Base-by-base conservation (phyloP, 2,888 invertebrate species). In the Galerucella calmariensis region DNA sequence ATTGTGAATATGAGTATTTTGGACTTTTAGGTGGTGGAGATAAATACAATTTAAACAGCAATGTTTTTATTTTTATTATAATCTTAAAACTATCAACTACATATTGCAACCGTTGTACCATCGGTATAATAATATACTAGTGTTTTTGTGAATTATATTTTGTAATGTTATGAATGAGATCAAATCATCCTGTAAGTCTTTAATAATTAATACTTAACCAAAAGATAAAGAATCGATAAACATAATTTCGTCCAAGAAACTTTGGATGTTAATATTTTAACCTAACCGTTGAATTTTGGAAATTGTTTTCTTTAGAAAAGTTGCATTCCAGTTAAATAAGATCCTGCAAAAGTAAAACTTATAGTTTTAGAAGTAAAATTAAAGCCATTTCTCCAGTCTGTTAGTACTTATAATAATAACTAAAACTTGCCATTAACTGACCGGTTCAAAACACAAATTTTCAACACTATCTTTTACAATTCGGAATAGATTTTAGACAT, bases 51-150 rank as follows among this genome's bases (percentile, higher is more conserved):
- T 48, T 48, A 48, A 48, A 48, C 16, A 16, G 20, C 11, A 9
- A 20, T 20, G 69, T 41, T 10, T 70, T 70, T 70, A 70, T 63
- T 70, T 24, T 65, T 20, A 53, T 20, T 20, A 65, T 11, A 61
- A 61, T 70, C 65, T 56, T 70, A 69, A 59, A 44, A 69, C 27
- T 59, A 68, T 20, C 44, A 69, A 65, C 70, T 70, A 70, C 70
- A 65, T 70, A 70, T 70, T 61, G 70, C 70, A 70, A 70, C 70
- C 65, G 63, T 56, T 65, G 41, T 44, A 70, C 56, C 53, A 56
- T 20, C n/a, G 46, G 46, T 16, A 46, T 35, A 48, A 61, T 46
- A 44, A 48, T 46, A 14, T 53, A 35, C 44, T 58, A 48, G 11
- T 6, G 10, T 63, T 70, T 63, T 8, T 61, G 27, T 35, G 35